These are phyloP conservation scores for Hyperoplus immaculatus DNA, from an alignment of 2,797 vertebrate genomes.

Conservation along the genomic window DNA sequence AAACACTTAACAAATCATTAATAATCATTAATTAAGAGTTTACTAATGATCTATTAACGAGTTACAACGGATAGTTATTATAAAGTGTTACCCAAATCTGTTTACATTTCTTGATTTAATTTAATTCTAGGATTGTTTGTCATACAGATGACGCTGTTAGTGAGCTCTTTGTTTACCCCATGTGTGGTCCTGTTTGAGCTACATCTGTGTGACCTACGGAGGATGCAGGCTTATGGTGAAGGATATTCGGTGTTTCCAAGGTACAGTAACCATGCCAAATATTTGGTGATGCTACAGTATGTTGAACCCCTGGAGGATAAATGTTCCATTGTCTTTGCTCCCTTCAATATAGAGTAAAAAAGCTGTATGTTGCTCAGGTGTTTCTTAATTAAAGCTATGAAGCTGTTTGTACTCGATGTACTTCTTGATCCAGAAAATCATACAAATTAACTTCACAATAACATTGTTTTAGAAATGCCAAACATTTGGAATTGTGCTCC, in stretches of 20 bases:
- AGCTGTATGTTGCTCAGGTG: neutral
- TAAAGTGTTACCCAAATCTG: too few relatives aligned
- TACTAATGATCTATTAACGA: too few relatives aligned
- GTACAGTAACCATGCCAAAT: constrained; percentile 71
- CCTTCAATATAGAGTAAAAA: neutral
- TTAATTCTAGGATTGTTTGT: constrained; percentile 16
- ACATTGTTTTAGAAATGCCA: constrained; percentile 32
- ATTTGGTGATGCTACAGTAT: constrained; percentile 6
- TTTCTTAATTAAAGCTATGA: neutral
- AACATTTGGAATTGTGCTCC: neutral
- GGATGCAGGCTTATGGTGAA: constrained; percentile 12
- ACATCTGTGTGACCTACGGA: constrained; percentile 51
- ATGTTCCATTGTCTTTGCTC: neutral
- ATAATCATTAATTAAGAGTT: too few relatives aligned
- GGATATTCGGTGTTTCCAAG: constrained; percentile 87
- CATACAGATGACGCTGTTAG: constrained; percentile 85
- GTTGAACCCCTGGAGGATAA: neutral
- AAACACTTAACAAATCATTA: too few relatives aligned
- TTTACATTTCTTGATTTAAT: neutral
- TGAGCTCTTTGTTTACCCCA: constrained; percentile 88
- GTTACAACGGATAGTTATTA: too few relatives aligned
- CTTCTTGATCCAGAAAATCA: constrained; percentile 26
- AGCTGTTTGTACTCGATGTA: constrained; percentile 3
- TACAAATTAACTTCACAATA: constrained; percentile 26
- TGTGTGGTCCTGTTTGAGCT: constrained; percentile 85